Conservation (phyloP, 92 coral and sea anemone species). For the Umimayanthus kanabou region DNA sequence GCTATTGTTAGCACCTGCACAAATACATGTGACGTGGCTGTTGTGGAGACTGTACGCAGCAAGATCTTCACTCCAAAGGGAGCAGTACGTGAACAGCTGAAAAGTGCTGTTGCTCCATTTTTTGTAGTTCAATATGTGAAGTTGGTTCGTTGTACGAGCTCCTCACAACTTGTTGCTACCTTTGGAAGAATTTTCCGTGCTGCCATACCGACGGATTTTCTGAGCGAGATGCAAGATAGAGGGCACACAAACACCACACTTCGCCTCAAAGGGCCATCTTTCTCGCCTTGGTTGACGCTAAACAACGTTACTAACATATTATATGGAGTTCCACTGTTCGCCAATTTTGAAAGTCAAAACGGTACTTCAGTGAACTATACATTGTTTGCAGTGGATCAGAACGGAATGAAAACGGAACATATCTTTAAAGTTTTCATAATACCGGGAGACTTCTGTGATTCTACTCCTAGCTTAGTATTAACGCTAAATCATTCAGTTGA, state of each 20-base stretch:
- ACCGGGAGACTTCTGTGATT: constrained; percentile 36
- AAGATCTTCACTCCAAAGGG: constrained; percentile 10
- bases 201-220: not conserved
- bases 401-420: constrained; percentile 34
- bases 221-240: constrained; percentile 27
- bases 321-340: constrained; percentile 31
- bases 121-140: constrained; percentile 30
- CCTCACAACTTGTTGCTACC: constrained; percentile 29
- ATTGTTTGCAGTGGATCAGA: constrained; percentile 23
- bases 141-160: constrained; percentile 33
- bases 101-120: constrained; percentile 30
- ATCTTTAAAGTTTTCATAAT: constrained; percentile 30
- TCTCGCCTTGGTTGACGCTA: constrained; percentile 34
- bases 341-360: constrained; percentile 33
- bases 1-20: constrained; percentile 37
- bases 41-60: constrained; percentile 16
- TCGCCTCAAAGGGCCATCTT: constrained; percentile 13
- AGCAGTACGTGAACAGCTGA: not conserved
- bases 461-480: constrained; percentile 33
- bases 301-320: not conserved
- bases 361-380: constrained; percentile 29
- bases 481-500: constrained; percentile 8
- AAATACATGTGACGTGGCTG: constrained; percentile 30
- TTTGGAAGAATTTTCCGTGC: constrained; percentile 36
- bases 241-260: constrained; percentile 13